These are phyloP conservation scores for Synanthedon myopaeformis DNA, from an alignment of 2,888 invertebrate species.

Conservation along the genomic window DNA sequence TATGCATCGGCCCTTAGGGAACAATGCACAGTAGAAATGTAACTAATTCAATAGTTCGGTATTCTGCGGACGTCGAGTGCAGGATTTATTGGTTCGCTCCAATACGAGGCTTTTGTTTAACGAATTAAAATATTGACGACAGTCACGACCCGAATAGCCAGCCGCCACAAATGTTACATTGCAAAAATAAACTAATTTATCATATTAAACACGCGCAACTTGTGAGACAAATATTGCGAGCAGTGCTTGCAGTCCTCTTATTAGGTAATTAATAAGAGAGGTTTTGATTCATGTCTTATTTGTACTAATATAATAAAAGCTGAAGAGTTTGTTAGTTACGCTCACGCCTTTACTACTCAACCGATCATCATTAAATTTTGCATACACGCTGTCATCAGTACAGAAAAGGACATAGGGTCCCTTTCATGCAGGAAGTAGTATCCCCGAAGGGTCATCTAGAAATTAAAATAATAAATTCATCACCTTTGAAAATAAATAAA, in stretches of 20 bases:
- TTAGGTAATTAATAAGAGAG: no score
- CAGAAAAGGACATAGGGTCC: no score
- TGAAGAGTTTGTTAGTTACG: no score
- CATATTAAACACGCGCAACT: not conserved
- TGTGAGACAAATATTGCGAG: not conserved
- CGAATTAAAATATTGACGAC: conserved; percentile 7
- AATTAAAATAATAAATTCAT: no score
- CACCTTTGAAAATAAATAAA: no score
- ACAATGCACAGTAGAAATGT: conserved; percentile 1
- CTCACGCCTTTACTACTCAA: no score
- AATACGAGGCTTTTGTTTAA: conserved; percentile 19
- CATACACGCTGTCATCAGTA: no score
- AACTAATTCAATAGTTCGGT: conserved; percentile 14
- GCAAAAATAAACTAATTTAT: not conserved
- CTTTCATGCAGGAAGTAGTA: no score
- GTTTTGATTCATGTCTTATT: no score
- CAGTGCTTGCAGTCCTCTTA: not conserved
- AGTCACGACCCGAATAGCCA: conserved; percentile 8
- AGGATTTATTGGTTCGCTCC: conserved; percentile 24
- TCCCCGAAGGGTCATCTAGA: no score
- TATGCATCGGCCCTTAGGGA: not conserved
- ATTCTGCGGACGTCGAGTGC: conserved; percentile 14
- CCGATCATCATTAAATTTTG: no score
- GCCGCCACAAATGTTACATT: not conserved
- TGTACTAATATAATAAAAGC: no score